These are phyloP conservation scores for Drosophila anomelani DNA, from an alignment of 2,888 invertebrate genomes.

Conservation along the genomic window DNA sequence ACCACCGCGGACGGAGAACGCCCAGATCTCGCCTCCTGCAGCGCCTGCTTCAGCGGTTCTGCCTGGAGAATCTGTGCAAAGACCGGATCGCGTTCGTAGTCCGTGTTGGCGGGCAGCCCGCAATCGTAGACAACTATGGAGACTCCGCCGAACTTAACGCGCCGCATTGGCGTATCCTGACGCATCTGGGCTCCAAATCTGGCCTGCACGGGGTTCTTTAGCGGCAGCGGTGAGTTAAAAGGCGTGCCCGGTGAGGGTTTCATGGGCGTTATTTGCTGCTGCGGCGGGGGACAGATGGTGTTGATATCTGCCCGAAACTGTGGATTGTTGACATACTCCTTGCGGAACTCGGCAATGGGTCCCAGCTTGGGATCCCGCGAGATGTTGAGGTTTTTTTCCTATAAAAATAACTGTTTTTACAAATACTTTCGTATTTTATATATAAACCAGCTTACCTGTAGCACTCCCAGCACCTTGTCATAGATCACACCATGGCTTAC, in stretches of 20 bases:
- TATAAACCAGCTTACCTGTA: slow-evolving; percentile 84
- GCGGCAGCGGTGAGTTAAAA: slow-evolving; percentile 82
- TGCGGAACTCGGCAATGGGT: slow-evolving; percentile 87
- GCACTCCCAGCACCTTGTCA: slow-evolving; percentile 86
- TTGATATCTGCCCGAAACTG: slow-evolving; percentile 86
- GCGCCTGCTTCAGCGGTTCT: slow-evolving; percentile 76
- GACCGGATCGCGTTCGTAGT: slow-evolving; percentile 82
- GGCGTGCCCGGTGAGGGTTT: slow-evolving; percentile 57
- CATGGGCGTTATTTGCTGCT: slow-evolving; percentile 41
- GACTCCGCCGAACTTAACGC: slow-evolving; percentile 82
- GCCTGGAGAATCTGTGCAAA: slow-evolving; percentile 82
- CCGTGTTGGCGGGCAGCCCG: slow-evolving; percentile 80
- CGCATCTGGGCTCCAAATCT: slow-evolving; percentile 80
- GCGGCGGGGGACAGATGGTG: slow-evolving; percentile 82
- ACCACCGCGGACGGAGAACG: slow-evolving; percentile 49
- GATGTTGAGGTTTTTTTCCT: slow-evolving; percentile 86
- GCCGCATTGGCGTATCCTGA: slow-evolving; percentile 84
- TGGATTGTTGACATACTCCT: slow-evolving; percentile 86
- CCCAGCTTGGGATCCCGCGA: slow-evolving; percentile 86
- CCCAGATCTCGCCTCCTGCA: slow-evolving; percentile 64
- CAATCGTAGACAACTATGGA: slow-evolving; percentile 80
- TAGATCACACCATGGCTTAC: slow-evolving; percentile 87
- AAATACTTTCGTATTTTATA: background rate
- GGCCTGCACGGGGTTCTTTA: slow-evolving; percentile 76
- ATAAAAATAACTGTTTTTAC: slow-evolving; percentile 38